Evolutionary conservation across 2,888 invertebrate species (phyloP), one percentile per base, ranked within the genome.

Genomic region (Willowsia nigromaculata): DNA sequence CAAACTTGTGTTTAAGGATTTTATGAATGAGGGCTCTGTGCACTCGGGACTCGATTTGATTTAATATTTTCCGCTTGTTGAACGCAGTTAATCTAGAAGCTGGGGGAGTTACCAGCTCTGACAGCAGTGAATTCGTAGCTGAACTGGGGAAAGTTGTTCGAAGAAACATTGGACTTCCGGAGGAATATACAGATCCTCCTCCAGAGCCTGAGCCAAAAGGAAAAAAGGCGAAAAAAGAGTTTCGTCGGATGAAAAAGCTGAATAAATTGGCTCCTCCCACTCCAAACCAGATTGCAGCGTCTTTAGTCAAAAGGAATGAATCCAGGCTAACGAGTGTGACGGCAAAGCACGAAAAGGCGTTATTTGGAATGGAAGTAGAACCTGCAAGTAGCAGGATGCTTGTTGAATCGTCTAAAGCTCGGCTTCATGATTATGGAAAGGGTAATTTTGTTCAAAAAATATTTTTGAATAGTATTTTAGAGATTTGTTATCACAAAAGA

Each of bases 161-260:
- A 22, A 65, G 33, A 25, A 56, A 90, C 25, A 81, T 90, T 13
- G 90, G 90, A 7, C 56, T 90, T 0, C 85, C 88, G 0, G 88
- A 88, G 22, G 90, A 90, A 4, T n/a, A 53, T 4, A 83, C 82
- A 0, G 88, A 88, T 7, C 88, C 88, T 30, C 88, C 88, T 6
- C 74, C 82, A 74, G 88, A 88, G 27, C 88, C 88, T 0, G 82
- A 82, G 40, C 88, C 76, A 11, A 88, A 88, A 40, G 82, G 82
- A 30, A 71, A 22, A 37, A 71, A 62, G n/a, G 74, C 76, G 0
- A 71, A 62, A 22, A 15, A 37, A 25, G 82, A 82, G 27, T 40
- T 40, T 4, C 43, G 74, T n/a, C 56, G 82, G 0, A 7, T 56
- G 37, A 59, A 76, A 62, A 76, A 47, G 33, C 27, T 85, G 13